phyloP scores from a whole-genome alignment of 2,888 invertebrate species.

The Agrotis ipsilon region DNA sequence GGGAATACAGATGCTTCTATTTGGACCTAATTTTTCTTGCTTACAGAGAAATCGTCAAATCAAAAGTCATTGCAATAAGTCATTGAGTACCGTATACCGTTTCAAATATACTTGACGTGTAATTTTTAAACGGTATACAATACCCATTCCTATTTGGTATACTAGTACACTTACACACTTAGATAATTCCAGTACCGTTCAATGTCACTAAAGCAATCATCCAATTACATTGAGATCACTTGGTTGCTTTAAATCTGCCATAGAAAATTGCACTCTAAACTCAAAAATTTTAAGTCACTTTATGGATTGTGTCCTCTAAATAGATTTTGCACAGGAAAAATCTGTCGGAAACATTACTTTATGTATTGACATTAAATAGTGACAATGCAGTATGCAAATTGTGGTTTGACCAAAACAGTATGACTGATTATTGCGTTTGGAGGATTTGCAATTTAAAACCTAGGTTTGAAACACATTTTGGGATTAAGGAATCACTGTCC shows the following conservation, averaged over 20 bases:
- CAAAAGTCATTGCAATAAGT: neutral
- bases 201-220: conserved; percentile 76
- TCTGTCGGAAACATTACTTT: conserved; percentile 35
- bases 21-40: no score
- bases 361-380: conserved; percentile 46
- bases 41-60: neutral
- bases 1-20: no score
- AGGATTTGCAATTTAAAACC: no score
- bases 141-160: conserved; percentile 30
- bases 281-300: neutral
- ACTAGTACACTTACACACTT: conserved; percentile 28
- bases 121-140: conserved; percentile 31
- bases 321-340: conserved; percentile 49
- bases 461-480: no score
- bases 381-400: conserved; percentile 25
- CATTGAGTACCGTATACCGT: no score
- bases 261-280: conserved; percentile 54
- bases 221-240: conserved; percentile 71
- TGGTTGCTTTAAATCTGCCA: conserved; percentile 44
- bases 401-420: neutral
- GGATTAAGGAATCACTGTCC: no score
- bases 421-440: neutral
- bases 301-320: conserved; percentile 15
- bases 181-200: conserved; percentile 61
- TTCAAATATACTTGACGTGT: neutral